phyloP scores from a whole-genome alignment of 2,888 invertebrate genomes.

The Drosophila nigricruria region DNA sequence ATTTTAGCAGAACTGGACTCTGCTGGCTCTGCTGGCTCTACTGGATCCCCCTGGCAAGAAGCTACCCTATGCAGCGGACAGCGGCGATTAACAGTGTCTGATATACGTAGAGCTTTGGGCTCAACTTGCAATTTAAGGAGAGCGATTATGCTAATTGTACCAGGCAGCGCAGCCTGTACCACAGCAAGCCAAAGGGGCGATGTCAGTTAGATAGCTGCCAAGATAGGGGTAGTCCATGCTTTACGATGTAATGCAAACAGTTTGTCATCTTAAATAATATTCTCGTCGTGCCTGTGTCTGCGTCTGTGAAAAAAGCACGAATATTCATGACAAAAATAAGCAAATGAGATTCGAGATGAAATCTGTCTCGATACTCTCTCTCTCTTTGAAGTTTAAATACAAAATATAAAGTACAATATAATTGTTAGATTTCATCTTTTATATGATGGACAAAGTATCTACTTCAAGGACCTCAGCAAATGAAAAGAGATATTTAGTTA shows the following conservation, averaged over 20 bases:
- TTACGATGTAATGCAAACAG: constrained; percentile 50
- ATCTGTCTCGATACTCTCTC: no score
- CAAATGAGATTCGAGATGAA: no score
- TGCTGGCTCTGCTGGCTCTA: background rate
- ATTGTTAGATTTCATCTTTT: no score
- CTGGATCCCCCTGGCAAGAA: constrained; percentile 16
- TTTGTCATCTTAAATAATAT: constrained; percentile 40
- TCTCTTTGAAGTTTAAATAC: no score
- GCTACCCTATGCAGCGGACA: constrained; percentile 32
- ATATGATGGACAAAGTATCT: no score
- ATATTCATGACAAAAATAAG: background rate
- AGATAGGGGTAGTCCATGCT: constrained; percentile 16
- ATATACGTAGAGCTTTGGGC: constrained; percentile 60
- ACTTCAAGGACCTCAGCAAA: no score
- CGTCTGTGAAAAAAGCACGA: background rate
- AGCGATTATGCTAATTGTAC: constrained; percentile 83
- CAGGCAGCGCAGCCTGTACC: constrained; percentile 39
- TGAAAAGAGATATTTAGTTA: no score
- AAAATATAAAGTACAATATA: no score
- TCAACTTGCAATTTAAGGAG: constrained; percentile 74
- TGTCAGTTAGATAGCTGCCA: constrained; percentile 6
- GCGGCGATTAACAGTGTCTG: constrained; percentile 62
- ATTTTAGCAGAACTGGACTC: constrained; percentile 33
- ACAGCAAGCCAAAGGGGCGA: background rate
- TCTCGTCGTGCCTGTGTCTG: background rate